Evolutionary conservation across 1,140 invertebrate species (phyloP), one percentile per base, ranked within the genome.

Genomic region (Drosophila sproati): DNA sequence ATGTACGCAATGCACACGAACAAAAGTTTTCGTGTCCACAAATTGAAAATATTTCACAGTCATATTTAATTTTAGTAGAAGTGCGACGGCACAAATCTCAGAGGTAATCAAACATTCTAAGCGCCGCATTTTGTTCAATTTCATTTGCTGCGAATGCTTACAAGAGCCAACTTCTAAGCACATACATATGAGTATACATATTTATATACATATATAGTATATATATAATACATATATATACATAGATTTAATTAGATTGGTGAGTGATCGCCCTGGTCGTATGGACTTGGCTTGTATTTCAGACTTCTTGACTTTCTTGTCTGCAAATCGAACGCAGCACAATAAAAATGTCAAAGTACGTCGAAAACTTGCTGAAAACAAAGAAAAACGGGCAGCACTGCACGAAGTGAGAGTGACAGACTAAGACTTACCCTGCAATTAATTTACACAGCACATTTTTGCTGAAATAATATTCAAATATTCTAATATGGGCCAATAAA

Each of bases 21-120:
- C 43, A 3, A 78, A 88, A 81, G 70, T 88, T 88, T 88, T 70
- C 77, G 78, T 88, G 83, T 85, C 85, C 83, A 88, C 83, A 88
- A 88, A 85, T 88, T 89, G 83, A 88, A 89, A 88, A 89, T 88
- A 85, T 89, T 88, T 85, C 85, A 74, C 77, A 88, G 80, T 89
- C 85, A 88, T 88, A 88, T 89, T 88, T 85, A 85, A 88, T 88
- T 89, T 88, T 73, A 74, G 64, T 45, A 80, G 51, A 56, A 51
- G 39, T 64, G 41, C 39, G 57, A 52, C 50, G 4, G 2, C 6
- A 20, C 60, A 80, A 82, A 77, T 88, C 83, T 83, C 83, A 4
- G 54, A 83, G 85, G 83, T 83, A 89, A 87, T 87, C 85, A 89
- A 83, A 79, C 56, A 77, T 60, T 60, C 59, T 59, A 55, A 54